Percentiles rank a stretch among this genome's conserved stretches.
Conservation (phyloP, 2,888 invertebrate species). For the Orthonevra nobilis region DNA sequence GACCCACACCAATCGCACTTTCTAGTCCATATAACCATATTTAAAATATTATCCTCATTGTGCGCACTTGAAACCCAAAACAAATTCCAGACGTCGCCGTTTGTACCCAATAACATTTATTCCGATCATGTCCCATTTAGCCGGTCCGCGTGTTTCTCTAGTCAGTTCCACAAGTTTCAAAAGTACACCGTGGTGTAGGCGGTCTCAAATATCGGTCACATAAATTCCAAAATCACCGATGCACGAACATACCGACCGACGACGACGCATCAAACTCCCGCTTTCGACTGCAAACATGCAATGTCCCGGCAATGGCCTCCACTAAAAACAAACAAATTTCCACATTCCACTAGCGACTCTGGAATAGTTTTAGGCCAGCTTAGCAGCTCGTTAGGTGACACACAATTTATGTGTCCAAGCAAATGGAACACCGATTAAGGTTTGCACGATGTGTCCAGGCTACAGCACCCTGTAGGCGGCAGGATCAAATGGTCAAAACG, state of each 20-base stretch:
- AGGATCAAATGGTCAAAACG: conserved; percentile 62
- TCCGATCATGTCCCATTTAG: conserved; percentile 46
- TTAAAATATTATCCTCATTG: conserved; percentile 27
- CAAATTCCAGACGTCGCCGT: conserved; percentile 40
- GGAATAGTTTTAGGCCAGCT: conserved; percentile 19
- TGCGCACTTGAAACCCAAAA: conserved; percentile 16
- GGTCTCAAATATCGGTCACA: conserved; percentile 51
- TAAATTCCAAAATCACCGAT: conserved; percentile 53
- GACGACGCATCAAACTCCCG: conserved; percentile 44
- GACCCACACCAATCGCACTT: conserved; percentile 10
- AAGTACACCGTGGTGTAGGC: conserved; percentile 50
- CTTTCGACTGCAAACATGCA: conserved; percentile 42
- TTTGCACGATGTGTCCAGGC: neutral
- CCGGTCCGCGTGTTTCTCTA: conserved; percentile 24
- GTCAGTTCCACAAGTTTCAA: conserved; percentile 16
- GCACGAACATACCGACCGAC: conserved; percentile 43
- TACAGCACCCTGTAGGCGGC: conserved; percentile 48
- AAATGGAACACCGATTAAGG: conserved; percentile 49
- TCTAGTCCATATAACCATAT: too few relatives aligned
- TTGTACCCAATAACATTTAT: conserved; percentile 32
- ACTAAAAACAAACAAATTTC: conserved; percentile 38
- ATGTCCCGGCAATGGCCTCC: conserved; percentile 40
- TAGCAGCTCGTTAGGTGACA: conserved; percentile 61
- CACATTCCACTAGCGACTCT: conserved; percentile 46
- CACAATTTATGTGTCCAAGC: conserved; percentile 55